Conservation (phyloP, 2,113 vertebrate genomes). For the Nycticebus coucang region DNA sequence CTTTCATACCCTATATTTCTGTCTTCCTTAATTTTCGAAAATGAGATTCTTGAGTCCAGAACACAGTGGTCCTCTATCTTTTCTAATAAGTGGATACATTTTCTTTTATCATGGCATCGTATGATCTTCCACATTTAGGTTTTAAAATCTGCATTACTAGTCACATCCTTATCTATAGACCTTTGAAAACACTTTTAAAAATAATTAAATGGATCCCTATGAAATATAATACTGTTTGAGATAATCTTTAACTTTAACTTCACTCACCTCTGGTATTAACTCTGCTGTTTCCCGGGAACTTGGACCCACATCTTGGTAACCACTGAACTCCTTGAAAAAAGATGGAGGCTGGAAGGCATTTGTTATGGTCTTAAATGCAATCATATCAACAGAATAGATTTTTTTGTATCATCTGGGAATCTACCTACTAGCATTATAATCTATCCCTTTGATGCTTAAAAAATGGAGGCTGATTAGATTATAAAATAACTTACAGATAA, state of each 20-base stretch:
- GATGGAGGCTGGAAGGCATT: neutral
- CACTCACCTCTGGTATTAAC: slow-evolving; percentile 9
- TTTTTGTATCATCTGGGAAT: neutral
- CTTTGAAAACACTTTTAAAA: neutral
- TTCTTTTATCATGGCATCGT: slow-evolving; percentile 24
- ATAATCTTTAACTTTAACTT: slow-evolving; percentile 2
- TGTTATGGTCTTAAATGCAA: neutral
- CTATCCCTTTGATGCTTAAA: neutral
- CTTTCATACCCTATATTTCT: neutral
- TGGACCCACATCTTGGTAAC: neutral
- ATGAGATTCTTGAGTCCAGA: neutral
- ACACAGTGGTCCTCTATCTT: neutral
- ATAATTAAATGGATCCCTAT: neutral
- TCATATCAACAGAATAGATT: neutral
- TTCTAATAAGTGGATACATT: neutral
- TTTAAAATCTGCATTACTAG: slow-evolving; percentile 25
- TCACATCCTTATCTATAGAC: neutral
- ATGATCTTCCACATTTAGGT: neutral
- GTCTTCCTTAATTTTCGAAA: neutral
- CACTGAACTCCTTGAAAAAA: neutral
- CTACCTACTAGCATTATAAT: neutral
- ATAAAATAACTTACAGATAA: neutral
- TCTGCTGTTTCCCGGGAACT: neutral
- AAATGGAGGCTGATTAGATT: neutral
- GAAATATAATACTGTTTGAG: neutral